Evolutionary conservation across 2,888 invertebrate species (phyloP).

Genomic region (Drosophila yooni): DNA sequence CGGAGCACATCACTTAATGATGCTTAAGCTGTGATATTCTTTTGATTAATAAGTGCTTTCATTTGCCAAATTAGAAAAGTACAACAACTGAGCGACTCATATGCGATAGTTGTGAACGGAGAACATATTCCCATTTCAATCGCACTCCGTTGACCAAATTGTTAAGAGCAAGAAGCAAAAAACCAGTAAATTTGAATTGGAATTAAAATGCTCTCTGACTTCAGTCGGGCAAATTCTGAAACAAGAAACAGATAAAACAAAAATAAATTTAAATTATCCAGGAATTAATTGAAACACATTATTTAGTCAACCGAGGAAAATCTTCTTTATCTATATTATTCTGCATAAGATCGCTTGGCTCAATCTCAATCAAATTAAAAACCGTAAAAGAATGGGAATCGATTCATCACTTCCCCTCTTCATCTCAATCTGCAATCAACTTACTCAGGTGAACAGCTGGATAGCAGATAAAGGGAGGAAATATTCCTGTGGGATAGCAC

Average conservation of each 20-base stretch:
- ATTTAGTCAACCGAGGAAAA: not conserved
- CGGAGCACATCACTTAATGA: conserved; percentile 27
- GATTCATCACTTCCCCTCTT: not conserved
- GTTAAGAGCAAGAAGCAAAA: no score
- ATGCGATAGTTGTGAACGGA: not conserved
- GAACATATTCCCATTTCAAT: not conserved
- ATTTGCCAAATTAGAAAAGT: not conserved
- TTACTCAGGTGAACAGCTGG: not conserved
- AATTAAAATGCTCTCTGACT: no score
- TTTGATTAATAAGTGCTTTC: conserved; percentile 10
- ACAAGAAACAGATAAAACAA: not conserved
- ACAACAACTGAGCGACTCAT: not conserved
- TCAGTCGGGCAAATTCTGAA: not conserved
- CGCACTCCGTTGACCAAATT: not conserved
- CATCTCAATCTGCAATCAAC: not conserved
- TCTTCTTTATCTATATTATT: not conserved
- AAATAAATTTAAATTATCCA: not conserved
- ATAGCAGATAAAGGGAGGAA: not conserved
- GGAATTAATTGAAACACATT: not conserved
- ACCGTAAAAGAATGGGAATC: not conserved
- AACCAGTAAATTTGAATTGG: no score
- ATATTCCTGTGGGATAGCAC: no score
- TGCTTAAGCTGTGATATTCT: conserved; percentile 12
- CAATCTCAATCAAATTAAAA: not conserved
- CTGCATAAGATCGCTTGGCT: not conserved